Evolutionary conservation across 2,888 invertebrate genomes (phyloP).

Genomic region (Clistopyga incitator): DNA sequence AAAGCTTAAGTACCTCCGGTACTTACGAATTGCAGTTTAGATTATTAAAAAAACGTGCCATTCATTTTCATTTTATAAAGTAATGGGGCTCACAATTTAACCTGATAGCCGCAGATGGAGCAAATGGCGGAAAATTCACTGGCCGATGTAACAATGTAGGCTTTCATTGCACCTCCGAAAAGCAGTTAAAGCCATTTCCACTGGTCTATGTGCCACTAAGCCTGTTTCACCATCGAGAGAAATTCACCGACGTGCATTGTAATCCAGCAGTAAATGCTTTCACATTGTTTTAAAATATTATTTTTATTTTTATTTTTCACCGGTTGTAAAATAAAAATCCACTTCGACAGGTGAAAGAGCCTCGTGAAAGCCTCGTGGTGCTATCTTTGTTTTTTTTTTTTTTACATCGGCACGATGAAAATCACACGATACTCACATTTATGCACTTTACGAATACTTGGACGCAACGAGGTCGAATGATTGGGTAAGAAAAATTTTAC

Average conservation of each 20-base stretch:
- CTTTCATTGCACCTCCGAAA: neutral
- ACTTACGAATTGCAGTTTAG: neutral
- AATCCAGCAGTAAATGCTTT: neutral
- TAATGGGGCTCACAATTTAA: too few species aligned
- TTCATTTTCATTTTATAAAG: neutral
- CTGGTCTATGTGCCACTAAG: neutral
- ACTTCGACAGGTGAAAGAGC: neutral
- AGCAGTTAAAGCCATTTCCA: neutral
- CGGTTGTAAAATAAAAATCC: conserved; percentile 1
- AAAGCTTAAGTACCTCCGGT: too few species aligned
- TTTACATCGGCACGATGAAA: neutral
- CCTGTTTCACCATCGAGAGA: neutral
- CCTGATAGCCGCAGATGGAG: neutral
- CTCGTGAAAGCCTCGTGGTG: neutral
- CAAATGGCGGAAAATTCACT: neutral
- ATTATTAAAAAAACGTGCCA: neutral
- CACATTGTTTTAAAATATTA: neutral
- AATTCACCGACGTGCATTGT: neutral
- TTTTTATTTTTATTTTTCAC: neutral
- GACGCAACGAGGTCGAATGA: neutral
- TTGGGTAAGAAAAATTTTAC: neutral
- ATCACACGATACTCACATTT: conserved; percentile 25
- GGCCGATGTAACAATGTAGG: neutral
- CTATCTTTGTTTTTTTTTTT: neutral
- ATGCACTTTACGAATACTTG: conserved; percentile 11